These are phyloP conservation scores for Cirrhinus molitorella DNA, from an alignment of 2,797 vertebrate genomes.

Conservation along the genomic window DNA sequence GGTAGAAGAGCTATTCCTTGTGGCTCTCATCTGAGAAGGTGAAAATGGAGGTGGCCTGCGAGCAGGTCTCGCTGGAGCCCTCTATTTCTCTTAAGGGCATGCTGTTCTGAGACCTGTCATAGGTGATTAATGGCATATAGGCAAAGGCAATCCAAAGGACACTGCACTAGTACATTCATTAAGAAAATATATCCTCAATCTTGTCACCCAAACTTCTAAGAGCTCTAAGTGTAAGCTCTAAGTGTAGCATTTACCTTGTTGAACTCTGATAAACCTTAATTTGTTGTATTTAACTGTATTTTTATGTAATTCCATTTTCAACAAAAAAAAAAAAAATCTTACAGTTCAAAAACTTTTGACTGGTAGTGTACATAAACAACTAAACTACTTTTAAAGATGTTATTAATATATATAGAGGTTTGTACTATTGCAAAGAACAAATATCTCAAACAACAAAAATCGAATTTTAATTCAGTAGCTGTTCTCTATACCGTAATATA, in stretches of 20 bases:
- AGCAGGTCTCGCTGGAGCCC: constrained; percentile 22
- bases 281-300: background rate
- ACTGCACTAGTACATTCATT: constrained; percentile 1
- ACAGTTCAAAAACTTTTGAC: too few species aligned
- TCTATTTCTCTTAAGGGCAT: constrained; percentile 5
- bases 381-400: background rate
- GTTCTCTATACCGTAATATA: background rate
- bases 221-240: background rate
- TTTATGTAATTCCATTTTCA: background rate
- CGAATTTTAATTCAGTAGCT: background rate
- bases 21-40: background rate
- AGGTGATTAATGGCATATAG: constrained; percentile 48
- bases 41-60: background rate
- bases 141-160: too few species aligned
- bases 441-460: too few species aligned
- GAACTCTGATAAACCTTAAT: background rate
- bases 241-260: background rate
- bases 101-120: constrained; percentile 19
- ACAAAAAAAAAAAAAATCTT: too few species aligned
- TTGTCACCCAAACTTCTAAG: background rate
- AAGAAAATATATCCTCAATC: constrained; percentile 26
- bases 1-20: constrained; percentile 7
- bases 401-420: background rate
- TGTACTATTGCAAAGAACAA: background rate
- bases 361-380: background rate